A percentile compares a stretch with the other conserved stretches of the same genome.
Evolutionary conservation across 2,797 vertebrate genomes (phyloP).

Genomic region (Tokudaia muenninki): DNA sequence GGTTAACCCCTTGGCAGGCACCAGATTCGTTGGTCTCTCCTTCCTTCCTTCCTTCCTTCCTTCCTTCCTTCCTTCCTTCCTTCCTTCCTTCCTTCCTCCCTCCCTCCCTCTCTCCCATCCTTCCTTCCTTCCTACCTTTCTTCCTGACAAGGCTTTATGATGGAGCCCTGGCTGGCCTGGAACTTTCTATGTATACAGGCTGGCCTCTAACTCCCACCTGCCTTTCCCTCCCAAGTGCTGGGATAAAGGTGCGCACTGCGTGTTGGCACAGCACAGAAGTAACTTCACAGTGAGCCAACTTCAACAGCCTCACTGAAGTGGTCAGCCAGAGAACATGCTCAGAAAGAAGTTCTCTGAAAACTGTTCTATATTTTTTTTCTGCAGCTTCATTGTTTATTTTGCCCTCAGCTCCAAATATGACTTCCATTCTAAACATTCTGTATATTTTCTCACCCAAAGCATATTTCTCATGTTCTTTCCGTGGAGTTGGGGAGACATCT

Average conservation of each 20-base stretch:
- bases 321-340: slow-evolving; percentile 42
- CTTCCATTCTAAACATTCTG: not conserved
- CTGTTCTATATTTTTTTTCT: not conserved
- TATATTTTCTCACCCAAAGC: not conserved
- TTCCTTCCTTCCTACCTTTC: not conserved
- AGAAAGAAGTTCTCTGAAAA: slow-evolving; percentile 59
- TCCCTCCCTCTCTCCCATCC: not conserved
- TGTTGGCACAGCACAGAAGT: not conserved
- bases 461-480: not conserved
- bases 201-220: not conserved
- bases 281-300: not conserved
- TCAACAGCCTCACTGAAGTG: not conserved
- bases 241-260: too few species aligned
- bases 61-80: not conserved
- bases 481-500: not conserved
- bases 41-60: not conserved
- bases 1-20: slow-evolving; percentile 24
- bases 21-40: slow-evolving; percentile 20
- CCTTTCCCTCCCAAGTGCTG: not conserved
- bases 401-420: not conserved
- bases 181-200: not conserved
- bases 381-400: slow-evolving; percentile 31
- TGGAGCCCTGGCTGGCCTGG: not conserved
- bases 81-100: too few species aligned
- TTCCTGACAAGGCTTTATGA: not conserved